Conservation (phyloP, 2,113 vertebrate species). For the Microcebus ravelobensis region DNA sequence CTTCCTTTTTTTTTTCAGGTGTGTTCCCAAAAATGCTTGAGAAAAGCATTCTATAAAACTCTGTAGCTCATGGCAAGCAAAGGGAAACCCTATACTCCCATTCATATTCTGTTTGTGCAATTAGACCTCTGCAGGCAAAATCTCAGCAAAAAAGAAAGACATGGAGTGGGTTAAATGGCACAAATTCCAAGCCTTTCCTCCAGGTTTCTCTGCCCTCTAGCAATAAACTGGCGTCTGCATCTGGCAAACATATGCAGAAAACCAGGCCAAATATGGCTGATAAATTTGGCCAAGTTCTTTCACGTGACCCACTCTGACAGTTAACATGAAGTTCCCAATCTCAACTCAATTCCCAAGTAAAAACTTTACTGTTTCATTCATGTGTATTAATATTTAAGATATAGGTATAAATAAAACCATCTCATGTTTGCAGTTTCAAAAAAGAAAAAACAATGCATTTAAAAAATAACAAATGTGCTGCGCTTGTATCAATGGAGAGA, state of each 20-base stretch:
- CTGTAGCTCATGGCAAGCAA: not conserved
- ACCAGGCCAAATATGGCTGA: slow-evolving; percentile 62
- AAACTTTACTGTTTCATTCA: slow-evolving; percentile 37
- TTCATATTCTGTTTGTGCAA: not conserved
- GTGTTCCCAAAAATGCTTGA: not conserved
- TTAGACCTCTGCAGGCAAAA: slow-evolving; percentile 13
- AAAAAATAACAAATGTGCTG: not conserved
- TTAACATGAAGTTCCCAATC: slow-evolving; percentile 57
- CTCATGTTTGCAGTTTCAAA: not conserved
- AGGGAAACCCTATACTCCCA: not conserved
- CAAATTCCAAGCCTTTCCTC: slow-evolving; percentile 33
- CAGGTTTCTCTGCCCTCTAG: slow-evolving; percentile 59
- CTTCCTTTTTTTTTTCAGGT: not conserved
- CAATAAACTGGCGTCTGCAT: slow-evolving; percentile 49
- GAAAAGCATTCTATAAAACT: not conserved
- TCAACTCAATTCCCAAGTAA: slow-evolving; percentile 58
- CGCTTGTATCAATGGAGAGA: not conserved
- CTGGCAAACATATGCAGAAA: slow-evolving; percentile 75
- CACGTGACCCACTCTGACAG: slow-evolving; percentile 51
- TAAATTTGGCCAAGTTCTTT: slow-evolving; percentile 54
- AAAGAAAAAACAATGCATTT: not conserved
- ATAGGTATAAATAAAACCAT: not conserved
- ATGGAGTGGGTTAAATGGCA: not conserved
- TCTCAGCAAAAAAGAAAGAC: slow-evolving; percentile 35
- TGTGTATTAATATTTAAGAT: slow-evolving; percentile 20